These are phyloP conservation scores for Leptarthrus brevirostris DNA, from an alignment of 2,888 invertebrate species.

Conservation along the genomic window DNA sequence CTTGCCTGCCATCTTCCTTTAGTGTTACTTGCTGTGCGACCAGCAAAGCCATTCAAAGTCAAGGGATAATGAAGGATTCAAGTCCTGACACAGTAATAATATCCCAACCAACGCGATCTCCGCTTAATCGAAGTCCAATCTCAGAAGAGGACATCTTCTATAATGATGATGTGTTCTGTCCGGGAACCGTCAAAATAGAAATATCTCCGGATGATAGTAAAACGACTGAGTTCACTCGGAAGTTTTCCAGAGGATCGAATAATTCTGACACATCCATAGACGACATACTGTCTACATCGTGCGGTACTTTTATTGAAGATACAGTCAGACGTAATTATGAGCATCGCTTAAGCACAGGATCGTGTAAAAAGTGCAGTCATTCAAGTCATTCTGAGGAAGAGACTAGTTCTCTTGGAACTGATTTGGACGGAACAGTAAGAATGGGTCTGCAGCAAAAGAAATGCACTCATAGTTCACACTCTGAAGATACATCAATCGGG, in stretches of 20 bases:
- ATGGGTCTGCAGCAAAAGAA: conserved; percentile 83
- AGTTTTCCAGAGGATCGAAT: conserved; percentile 69
- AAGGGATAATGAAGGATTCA: conserved; percentile 49
- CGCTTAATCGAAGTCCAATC: conserved; percentile 72
- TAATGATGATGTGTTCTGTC: conserved; percentile 73
- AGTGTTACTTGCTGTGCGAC: conserved; percentile 63
- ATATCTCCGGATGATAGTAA: conserved; percentile 72
- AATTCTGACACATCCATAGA: conserved; percentile 75
- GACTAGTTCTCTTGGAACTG: conserved; percentile 81
- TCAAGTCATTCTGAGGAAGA: conserved; percentile 81
- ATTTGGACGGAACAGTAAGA: conserved; percentile 84
- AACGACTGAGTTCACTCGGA: conserved; percentile 61
- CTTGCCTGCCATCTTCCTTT: conserved; percentile 63
- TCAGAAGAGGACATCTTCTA: conserved; percentile 73
- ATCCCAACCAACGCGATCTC: conserved; percentile 73
- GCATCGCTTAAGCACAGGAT: conserved; percentile 69
- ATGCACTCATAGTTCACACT: conserved; percentile 85
- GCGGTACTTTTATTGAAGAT: conserved; percentile 71
- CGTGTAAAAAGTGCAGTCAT: conserved; percentile 74
- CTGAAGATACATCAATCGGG: conserved; percentile 88
- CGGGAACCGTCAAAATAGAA: conserved; percentile 70
- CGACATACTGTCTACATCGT: conserved; percentile 70
- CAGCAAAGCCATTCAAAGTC: conserved; percentile 57
- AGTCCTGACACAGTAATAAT: conserved; percentile 70
- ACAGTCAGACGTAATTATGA: conserved; percentile 67